Base-by-base conservation (phyloP, 2,888 invertebrate genomes). In the Helleia helle region DNA sequence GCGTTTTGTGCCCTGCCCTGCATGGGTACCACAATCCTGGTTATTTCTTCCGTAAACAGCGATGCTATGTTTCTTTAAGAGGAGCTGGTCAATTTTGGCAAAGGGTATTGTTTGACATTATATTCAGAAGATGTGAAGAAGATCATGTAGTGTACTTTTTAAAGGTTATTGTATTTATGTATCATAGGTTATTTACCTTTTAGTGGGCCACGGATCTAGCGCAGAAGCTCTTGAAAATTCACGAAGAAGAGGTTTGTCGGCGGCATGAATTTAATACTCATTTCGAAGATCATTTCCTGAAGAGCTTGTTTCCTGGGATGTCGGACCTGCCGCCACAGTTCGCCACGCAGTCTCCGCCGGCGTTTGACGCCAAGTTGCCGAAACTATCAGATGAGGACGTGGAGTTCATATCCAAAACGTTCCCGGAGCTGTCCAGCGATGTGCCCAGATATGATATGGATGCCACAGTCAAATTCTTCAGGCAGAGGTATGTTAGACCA, bases 291-390 rank as follows among this genome's bases (percentile, higher is more conserved):
- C 98, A 94, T 59, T 94, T 94, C 63, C 84, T 99, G 4, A 90
- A 90, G 48, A 88, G 90, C 7, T 75, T 99, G 28, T 99, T 99
- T 72, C 94, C 95, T 1, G 97, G 97, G 0, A 89, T 98, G 86
- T 91, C 92, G 39, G 97, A 97, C 59, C 77, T 91, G 46, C 94
- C 96, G 1, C 91, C 93, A 2, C 85, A 90, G 0, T 97, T 93
- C 69, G 96, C 94, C 38, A 94, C 93, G 2, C 90, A 92, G 61
- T 88, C 92, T 42, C 94, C 94, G 0, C 80, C 89, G 0, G 75
- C 87, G n/a, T 95, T 94, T 60, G 95, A 95, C 66, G 86, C 87
- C 11, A 83, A 86, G 28, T 71, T 94, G 47, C 93, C 93, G 11
- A 87, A 89, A 59, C 86, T 93, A 42, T 84, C 74, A 0, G 63